These are phyloP conservation scores for Hypomesus transpacificus DNA, from an alignment of 2,113 vertebrate genomes.

Conservation along the genomic window DNA sequence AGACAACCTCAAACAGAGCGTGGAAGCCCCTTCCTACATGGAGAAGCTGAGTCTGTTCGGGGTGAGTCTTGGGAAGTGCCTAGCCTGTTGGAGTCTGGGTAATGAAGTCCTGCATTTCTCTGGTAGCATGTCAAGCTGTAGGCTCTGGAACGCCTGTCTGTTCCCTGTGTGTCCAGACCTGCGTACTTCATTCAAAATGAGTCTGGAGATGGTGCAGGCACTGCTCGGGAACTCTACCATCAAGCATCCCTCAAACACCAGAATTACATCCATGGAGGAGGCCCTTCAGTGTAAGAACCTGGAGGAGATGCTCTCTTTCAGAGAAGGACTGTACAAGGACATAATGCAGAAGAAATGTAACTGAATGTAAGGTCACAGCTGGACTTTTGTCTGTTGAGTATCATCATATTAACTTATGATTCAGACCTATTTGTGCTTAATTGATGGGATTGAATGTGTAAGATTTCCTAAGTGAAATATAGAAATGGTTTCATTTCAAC, in stretches of 20 bases:
- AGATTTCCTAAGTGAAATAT: too few species aligned
- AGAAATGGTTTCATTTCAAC: too few species aligned
- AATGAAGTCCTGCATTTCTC: slow-evolving; percentile 75
- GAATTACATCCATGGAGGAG: slow-evolving; percentile 82
- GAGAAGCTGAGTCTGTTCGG: slow-evolving; percentile 72
- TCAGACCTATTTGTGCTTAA: background rate
- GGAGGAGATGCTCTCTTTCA: slow-evolving; percentile 81
- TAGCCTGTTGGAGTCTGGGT: slow-evolving; percentile 74
- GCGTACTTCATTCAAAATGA: slow-evolving; percentile 69
- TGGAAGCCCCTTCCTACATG: slow-evolving; percentile 55
- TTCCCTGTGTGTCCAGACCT: slow-evolving; percentile 80
- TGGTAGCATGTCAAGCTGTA: slow-evolving; percentile 46
- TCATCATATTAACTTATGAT: background rate
- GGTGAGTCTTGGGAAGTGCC: slow-evolving; percentile 66
- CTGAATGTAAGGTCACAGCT: background rate
- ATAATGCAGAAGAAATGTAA: slow-evolving; percentile 53
- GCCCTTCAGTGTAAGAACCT: slow-evolving; percentile 80
- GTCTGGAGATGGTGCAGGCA: slow-evolving; percentile 78
- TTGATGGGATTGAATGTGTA: background rate
- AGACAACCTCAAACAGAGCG: slow-evolving; percentile 79
- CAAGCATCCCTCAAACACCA: slow-evolving; percentile 46
- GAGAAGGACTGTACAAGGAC: slow-evolving; percentile 75
- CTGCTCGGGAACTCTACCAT: slow-evolving; percentile 53
- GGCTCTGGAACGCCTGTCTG: slow-evolving; percentile 84
- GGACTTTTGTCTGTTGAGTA: background rate